Conservation (phyloP, 2,888 invertebrate species). For the Scelioninae gen. 2 region DNA sequence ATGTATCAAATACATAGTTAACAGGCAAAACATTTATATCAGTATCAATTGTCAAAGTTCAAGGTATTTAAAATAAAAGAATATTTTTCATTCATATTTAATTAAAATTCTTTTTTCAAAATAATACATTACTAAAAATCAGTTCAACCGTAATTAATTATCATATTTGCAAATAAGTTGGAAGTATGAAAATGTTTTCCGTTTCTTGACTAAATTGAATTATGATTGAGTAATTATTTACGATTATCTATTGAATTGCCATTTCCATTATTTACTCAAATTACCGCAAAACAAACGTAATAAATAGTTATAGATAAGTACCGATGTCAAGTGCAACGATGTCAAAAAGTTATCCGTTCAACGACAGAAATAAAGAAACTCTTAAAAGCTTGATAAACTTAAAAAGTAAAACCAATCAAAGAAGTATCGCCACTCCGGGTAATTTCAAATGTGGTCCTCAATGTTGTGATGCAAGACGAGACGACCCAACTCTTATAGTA, state of each 20-base stretch:
- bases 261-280: not conserved
- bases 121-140: too few species aligned
- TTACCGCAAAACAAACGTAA: conserved; percentile 3
- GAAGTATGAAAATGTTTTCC: too few species aligned
- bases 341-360: conserved; percentile 35
- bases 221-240: not conserved
- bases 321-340: conserved; percentile 21
- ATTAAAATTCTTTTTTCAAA: too few species aligned
- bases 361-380: conserved; percentile 52
- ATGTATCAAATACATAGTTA: too few species aligned
- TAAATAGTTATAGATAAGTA: conserved; percentile 29
- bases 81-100: too few species aligned
- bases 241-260: not conserved
- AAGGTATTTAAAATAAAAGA: too few species aligned
- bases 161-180: too few species aligned
- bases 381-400: conserved; percentile 37
- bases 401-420: conserved; percentile 40
- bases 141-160: too few species aligned
- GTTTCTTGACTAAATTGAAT: too few species aligned
- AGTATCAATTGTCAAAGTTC: too few species aligned
- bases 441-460: conserved; percentile 59
- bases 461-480: conserved; percentile 48
- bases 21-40: too few species aligned
- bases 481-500: conserved; percentile 63
- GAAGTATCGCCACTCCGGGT: conserved; percentile 51